phyloP scores from a whole-genome alignment of 2,113 vertebrate genomes.

The Suncus etruscus region DNA sequence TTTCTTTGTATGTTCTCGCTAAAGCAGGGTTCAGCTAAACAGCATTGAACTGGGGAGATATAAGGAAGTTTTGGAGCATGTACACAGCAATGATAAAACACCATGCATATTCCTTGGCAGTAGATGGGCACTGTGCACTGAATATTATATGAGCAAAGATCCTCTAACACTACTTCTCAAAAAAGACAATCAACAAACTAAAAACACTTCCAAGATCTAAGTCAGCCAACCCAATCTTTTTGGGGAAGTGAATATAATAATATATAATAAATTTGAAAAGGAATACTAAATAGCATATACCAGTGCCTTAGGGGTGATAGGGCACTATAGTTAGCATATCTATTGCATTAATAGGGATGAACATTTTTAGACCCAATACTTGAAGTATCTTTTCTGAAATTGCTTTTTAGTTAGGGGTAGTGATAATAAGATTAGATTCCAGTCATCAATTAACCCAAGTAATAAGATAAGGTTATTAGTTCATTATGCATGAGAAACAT shows the following conservation, averaged over 20 bases:
- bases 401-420: neutral
- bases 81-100: no score
- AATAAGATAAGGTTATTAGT: neutral
- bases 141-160: no score
- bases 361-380: neutral
- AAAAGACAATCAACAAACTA: no score
- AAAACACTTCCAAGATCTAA: neutral
- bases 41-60: neutral
- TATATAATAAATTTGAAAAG: neutral
- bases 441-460: neutral
- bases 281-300: neutral
- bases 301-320: neutral
- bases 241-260: neutral
- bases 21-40: neutral
- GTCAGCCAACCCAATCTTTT: neutral
- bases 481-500: rapidly evolving
- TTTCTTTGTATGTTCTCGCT: conserved; percentile 67
- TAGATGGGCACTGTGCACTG: no score
- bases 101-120: no score
- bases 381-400: neutral
- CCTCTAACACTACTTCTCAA: no score
- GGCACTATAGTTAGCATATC: neutral
- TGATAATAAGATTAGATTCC: neutral
- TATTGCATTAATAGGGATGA: neutral
- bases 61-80: no score